phyloP scores from a whole-genome alignment of 2,888 invertebrate genomes.

The Encarsia formosa region DNA sequence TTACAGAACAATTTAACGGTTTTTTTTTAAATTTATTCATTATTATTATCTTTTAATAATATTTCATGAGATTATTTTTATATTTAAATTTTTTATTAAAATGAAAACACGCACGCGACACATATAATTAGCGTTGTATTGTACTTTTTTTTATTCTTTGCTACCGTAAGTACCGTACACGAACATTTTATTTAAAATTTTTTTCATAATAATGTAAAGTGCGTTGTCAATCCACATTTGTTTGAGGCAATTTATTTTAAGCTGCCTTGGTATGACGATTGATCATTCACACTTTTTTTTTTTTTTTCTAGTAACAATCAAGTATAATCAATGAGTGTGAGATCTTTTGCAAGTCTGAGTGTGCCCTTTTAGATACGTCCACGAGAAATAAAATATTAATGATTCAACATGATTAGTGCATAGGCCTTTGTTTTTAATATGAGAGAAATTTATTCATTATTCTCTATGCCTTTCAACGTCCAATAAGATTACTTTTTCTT shows the following conservation, averaged over 20 bases:
- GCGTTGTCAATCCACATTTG: no score
- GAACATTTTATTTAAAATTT: no score
- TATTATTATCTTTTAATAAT: slow-evolving; percentile 2
- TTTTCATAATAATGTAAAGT: no score
- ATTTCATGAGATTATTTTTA: no score
- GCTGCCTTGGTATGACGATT: no score
- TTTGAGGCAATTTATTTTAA: no score
- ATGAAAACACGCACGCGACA: slow-evolving; percentile 11
- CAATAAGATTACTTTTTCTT: no score
- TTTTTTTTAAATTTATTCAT: not conserved
- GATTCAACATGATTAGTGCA: slow-evolving; percentile 15
- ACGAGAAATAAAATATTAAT: slow-evolving; percentile 19
- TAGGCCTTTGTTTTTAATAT: slow-evolving; percentile 19
- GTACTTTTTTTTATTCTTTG: not conserved
- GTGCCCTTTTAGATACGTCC: slow-evolving; percentile 5
- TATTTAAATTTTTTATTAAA: slow-evolving; percentile 9
- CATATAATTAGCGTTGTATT: slow-evolving; percentile 17
- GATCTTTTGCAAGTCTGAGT: slow-evolving; percentile 6
- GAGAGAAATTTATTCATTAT: slow-evolving; percentile 12
- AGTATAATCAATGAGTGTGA: slow-evolving; percentile 2
- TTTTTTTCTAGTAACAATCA: slow-evolving; percentile 1
- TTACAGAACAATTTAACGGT: slow-evolving; percentile 19
- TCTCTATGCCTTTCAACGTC: not conserved
- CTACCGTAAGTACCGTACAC: slow-evolving; percentile 10
- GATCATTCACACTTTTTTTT: not conserved